Conservation (phyloP, 2,797 vertebrate species). For the Poeciliopsis gracilis region DNA sequence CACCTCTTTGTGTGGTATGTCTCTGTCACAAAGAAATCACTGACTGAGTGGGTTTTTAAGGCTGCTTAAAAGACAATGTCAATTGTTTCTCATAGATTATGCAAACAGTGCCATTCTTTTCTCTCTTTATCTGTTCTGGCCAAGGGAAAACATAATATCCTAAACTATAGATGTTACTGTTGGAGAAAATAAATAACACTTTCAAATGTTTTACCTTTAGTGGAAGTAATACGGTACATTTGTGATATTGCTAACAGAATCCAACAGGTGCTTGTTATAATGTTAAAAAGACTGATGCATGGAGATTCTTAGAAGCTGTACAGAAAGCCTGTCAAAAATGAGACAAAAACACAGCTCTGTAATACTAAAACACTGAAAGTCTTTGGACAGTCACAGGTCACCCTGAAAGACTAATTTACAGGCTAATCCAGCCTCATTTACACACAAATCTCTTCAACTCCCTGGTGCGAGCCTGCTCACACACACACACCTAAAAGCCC, state of each 20-base stretch:
- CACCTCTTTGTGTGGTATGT: constrained; percentile 72
- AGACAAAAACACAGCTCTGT: constrained; percentile 9
- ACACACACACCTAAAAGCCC: background rate
- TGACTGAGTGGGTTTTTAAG: constrained; percentile 64
- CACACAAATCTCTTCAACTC: constrained; percentile 30
- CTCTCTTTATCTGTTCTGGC: background rate
- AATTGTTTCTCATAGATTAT: background rate
- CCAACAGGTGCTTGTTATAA: background rate
- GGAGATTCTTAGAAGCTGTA: constrained; percentile 4
- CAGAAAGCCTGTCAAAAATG: constrained; percentile 18
- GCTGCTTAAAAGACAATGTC: constrained; percentile 53
- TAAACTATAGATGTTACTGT: background rate
- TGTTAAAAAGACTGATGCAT: constrained; percentile 1
- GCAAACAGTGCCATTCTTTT: background rate
- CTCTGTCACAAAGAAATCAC: constrained; percentile 60
- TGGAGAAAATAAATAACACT: background rate
- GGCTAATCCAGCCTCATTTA: constrained; percentile 47
- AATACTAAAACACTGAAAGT: background rate
- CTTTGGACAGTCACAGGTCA: constrained; percentile 34
- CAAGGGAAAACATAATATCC: background rate
- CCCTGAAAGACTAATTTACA: constrained; percentile 41
- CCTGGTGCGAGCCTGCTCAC: constrained; percentile 30
- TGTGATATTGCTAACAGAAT: background rate
- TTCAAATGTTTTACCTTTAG: background rate
- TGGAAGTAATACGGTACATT: too few species aligned